Percentiles rank a stretch among this genome's conserved stretches.
These are phyloP conservation scores for Ictidomys tridecemlineatus DNA, from an alignment of 2,113 vertebrate species.

Conservation along the genomic window DNA sequence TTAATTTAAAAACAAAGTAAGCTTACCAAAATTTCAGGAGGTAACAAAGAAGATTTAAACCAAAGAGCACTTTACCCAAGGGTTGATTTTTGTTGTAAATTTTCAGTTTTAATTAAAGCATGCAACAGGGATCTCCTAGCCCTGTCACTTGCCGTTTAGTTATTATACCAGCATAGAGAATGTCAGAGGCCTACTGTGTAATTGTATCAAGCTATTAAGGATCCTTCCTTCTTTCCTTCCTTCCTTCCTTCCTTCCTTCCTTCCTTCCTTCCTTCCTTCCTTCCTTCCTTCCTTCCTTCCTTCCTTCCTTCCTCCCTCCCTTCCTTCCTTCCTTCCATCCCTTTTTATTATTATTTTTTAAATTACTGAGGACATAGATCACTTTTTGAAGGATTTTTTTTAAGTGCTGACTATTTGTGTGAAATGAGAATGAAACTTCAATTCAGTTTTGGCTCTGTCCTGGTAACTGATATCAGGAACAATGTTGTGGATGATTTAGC, in stretches of 20 bases:
- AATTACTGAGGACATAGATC: constrained; percentile 19
- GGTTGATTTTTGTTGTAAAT: constrained; percentile 77
- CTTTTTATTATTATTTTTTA: not conserved
- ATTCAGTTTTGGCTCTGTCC: constrained; percentile 46
- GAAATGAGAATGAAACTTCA: constrained; percentile 61
- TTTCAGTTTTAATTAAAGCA: constrained; percentile 78
- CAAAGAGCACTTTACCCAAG: constrained; percentile 83
- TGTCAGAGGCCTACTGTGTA: constrained; percentile 67
- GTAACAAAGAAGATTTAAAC: constrained; percentile 78
- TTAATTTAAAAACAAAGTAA: constrained; percentile 73
- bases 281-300: not conserved
- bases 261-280: not conserved
- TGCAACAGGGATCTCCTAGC: constrained; percentile 67
- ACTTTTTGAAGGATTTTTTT: constrained; percentile 27
- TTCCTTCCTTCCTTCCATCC: not conserved
- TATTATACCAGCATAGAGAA: constrained; percentile 72
- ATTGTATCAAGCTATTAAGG: constrained; percentile 42
- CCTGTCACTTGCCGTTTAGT: constrained; percentile 60
- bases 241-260: no score
- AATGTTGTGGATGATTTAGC: constrained; percentile 67
- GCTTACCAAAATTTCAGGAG: constrained; percentile 78
- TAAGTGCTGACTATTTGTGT: constrained; percentile 65
- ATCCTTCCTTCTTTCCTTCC: not conserved
- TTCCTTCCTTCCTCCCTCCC: not conserved
- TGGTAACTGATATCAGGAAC: constrained; percentile 61